phyloP scores from a whole-genome alignment of 2,113 vertebrate species.

The Setophaga coronata region DNA sequence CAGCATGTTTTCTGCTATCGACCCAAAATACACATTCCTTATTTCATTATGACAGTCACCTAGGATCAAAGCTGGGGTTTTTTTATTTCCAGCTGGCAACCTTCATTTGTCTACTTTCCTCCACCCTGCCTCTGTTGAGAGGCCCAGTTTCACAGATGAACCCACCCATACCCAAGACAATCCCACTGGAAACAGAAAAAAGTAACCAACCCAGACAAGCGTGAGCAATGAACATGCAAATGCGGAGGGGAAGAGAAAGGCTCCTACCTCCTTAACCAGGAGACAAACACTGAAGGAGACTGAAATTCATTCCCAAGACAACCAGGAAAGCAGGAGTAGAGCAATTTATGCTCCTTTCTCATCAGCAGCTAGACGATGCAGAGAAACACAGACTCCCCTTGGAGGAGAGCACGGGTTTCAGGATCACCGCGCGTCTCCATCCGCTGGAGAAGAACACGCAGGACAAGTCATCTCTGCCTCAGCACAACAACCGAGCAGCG shows the following conservation, averaged over 20 bases:
- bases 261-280: neutral
- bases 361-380: neutral
- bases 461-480: rapidly evolving
- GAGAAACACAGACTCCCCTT: neutral
- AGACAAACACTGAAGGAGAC: neutral
- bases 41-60: neutral
- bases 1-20: neutral
- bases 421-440: rapidly evolving
- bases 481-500: rapidly evolving
- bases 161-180: neutral
- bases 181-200: neutral
- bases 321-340: neutral
- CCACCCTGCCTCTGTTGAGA: neutral
- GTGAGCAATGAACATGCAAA: rapidly evolving
- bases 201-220: neutral
- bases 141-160: neutral
- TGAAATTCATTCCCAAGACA: neutral
- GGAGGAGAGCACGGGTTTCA: neutral
- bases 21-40: neutral
- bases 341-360: neutral
- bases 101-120: neutral
- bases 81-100: neutral
- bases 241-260: neutral
- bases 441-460: rapidly evolving
- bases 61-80: rapidly evolving